Base-by-base conservation (phyloP, 37 sponge, comb jelly and placozoan species). In the Petrosia ficiformis region DNA sequence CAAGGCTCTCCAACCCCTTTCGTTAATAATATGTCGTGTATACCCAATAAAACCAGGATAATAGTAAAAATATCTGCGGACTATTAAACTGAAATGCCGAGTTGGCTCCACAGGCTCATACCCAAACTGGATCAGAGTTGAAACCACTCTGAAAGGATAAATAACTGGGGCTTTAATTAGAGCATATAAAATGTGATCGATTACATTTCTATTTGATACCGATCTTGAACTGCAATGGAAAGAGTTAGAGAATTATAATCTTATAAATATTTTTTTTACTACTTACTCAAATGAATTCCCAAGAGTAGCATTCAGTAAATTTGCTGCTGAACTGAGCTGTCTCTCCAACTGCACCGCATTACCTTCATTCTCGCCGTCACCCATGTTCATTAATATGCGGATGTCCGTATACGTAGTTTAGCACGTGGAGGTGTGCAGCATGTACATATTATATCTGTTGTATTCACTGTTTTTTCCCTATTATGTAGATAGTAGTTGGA, bases 1-100 rank as follows among this genome's bases (percentile, higher is more conserved):
- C 40, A 86, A 64, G 19, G 42, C 87, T 5, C 57, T n/a, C 87
- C 87, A 86, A 0, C 87, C 87, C 21, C 80, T 75, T 11, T 68
- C 26, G 8, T 29, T 42, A n/a, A 57, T 39, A 26, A 86, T 86
- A 11, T 37, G 25, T 0, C 66, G 26, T 2, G 65, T 39, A 40
- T 86, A 86, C 2, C 81, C 76, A 30, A 76, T 30, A 24, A 86
- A 33, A 10, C 87, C 87, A 1, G 87, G 87, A 42, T 77, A 78
- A 56, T 86, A 86, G 64, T 70, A 75, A 37, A 80, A 57, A 24
- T 80, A 70, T 57, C 39, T 54, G 2, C 39, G 75, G 39, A 75
- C 70, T 34, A 86, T 0, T n/a, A 80, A 60, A 37, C 81, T 86
- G 63, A 68, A 80, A 25, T 74, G 69, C 37, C 57, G 43, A 10